phyloP scores from a whole-genome alignment of 2,888 invertebrate genomes.

The Machimus atricapillus region DNA sequence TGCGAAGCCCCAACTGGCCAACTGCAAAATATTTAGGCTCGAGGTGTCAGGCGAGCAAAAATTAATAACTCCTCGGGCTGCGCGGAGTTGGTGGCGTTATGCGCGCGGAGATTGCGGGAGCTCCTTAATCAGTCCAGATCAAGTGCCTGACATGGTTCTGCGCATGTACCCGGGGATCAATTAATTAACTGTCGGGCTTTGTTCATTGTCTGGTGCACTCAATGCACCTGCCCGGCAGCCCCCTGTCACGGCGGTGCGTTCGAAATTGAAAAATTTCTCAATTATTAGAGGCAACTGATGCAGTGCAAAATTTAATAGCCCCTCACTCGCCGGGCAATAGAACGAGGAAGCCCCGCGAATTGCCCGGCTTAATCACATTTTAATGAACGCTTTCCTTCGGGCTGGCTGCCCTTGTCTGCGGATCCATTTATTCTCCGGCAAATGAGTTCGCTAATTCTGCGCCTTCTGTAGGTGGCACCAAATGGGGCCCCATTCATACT shows the following conservation, averaged over 20 bases:
- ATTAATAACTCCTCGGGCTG: not conserved
- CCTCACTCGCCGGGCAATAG: not conserved
- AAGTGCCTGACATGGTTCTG: not conserved
- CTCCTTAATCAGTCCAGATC: not conserved
- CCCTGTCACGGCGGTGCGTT: not conserved
- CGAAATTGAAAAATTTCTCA: slow-evolving; percentile 9
- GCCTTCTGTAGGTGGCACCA: not conserved
- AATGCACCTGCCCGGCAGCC: not conserved
- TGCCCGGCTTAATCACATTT: slow-evolving; percentile 5
- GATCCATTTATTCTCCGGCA: not conserved
- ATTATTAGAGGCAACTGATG: not conserved
- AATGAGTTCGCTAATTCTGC: not conserved
- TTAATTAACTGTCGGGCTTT: not conserved
- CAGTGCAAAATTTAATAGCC: slow-evolving; percentile 2
- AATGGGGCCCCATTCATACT: not conserved
- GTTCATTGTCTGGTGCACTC: not conserved
- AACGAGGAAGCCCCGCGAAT: not conserved
- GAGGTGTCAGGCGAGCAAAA: not conserved
- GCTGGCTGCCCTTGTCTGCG: not conserved
- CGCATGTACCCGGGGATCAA: not conserved
- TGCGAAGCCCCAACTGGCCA: not conserved
- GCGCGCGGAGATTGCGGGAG: not conserved
- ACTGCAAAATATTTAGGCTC: not conserved
- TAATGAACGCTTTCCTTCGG: not conserved
- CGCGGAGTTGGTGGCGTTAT: not conserved